Conservation (phyloP, 1,140 invertebrate species). For the Heliconius himera region DNA sequence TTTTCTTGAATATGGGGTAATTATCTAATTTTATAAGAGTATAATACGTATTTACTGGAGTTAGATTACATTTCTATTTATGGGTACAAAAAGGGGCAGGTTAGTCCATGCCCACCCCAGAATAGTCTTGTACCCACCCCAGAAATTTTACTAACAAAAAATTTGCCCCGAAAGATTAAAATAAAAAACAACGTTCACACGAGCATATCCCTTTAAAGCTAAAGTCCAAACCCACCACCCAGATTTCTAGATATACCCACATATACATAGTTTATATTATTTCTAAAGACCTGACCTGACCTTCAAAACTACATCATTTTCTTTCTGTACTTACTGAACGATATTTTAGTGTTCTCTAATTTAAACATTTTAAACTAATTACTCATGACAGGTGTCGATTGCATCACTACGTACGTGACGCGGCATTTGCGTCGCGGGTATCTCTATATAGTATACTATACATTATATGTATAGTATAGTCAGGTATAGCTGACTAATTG, state of each 20-base stretch:
- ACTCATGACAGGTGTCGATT: conserved; percentile 6
- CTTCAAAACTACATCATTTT: neutral
- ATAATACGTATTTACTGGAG: too few relatives aligned
- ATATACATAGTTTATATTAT: neutral
- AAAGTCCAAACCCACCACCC: too few relatives aligned
- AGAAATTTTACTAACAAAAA: too few relatives aligned
- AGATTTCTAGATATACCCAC: neutral
- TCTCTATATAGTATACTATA: neutral
- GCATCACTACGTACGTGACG: conserved; percentile 8
- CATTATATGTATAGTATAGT: neutral
- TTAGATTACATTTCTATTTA: too few relatives aligned
- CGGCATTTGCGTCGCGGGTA: neutral
- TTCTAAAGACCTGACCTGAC: too few relatives aligned
- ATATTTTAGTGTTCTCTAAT: neutral
- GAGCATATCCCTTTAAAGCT: too few relatives aligned
- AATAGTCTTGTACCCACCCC: too few relatives aligned
- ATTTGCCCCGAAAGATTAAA: too few relatives aligned
- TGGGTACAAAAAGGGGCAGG: too few relatives aligned
- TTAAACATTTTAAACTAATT: conserved; percentile 3
- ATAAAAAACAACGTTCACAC: too few relatives aligned
- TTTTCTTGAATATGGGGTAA: neutral
- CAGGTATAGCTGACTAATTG: conserved; percentile 22
- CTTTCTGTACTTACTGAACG: neutral
- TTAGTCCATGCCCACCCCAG: too few relatives aligned
- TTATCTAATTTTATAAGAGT: neutral